These are phyloP conservation scores for Anableps anableps DNA, from an alignment of 2,797 vertebrate species.

Conservation along the genomic window DNA sequence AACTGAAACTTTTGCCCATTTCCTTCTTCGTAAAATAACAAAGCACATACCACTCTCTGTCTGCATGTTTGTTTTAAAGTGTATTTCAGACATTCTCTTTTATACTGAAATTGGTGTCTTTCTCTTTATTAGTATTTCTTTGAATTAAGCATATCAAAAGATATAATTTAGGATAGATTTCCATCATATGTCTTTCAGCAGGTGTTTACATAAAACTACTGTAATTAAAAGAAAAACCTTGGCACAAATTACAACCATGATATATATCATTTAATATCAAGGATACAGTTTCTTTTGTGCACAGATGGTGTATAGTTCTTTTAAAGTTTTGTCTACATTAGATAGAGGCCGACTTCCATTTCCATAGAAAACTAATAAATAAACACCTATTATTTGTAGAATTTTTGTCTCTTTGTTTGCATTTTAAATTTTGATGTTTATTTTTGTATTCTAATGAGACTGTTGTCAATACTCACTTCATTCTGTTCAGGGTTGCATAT, in stretches of 20 bases:
- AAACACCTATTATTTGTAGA: neutral
- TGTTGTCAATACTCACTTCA: neutral
- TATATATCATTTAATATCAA: neutral
- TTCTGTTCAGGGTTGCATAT: neutral
- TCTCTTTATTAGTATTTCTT: neutral
- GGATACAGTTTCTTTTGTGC: neutral
- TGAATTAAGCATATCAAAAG: neutral
- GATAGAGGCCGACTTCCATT: neutral
- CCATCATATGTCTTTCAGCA: neutral
- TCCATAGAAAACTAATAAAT: neutral
- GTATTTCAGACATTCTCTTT: neutral
- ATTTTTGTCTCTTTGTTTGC: neutral
- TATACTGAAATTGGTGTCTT: neutral
- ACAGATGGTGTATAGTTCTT: neutral
- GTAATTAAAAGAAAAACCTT: neutral
- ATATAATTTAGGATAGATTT: neutral
- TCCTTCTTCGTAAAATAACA: neutral
- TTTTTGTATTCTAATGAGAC: neutral
- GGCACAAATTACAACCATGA: neutral
- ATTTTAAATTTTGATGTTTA: neutral
- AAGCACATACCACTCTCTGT: neutral
- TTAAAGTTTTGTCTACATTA: neutral
- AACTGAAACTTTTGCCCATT: neutral
- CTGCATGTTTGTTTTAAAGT: neutral
- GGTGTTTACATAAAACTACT: neutral